These are phyloP conservation scores for Iguana delicatissima DNA, from an alignment of 2,797 vertebrate species.

Conservation along the genomic window DNA sequence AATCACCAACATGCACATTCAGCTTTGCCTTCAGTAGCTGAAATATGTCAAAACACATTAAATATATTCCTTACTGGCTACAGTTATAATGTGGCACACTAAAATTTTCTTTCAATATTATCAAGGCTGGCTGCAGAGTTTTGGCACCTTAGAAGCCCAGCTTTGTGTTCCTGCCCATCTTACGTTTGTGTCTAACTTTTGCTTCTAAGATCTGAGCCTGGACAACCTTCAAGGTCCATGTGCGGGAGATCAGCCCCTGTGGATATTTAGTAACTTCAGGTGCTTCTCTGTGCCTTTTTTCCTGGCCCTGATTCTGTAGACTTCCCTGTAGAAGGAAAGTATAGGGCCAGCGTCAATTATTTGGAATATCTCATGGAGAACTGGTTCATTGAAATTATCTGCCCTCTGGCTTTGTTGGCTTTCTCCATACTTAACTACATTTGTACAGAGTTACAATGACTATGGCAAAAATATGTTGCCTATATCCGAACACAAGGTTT, in stretches of 20 bases:
- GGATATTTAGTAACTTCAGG: not conserved
- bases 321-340: not conserved
- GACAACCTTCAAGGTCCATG: not conserved
- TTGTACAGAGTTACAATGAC: not conserved
- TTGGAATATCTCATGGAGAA: not conserved
- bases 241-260: not conserved
- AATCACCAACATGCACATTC: slow-evolving; percentile 15
- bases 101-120: not conserved
- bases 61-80: slow-evolving; percentile 14
- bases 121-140: not conserved
- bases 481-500: not conserved
- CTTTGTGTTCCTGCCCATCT: too few relatives aligned
- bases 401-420: not conserved
- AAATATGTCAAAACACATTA: slow-evolving; percentile 30
- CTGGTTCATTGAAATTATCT: not conserved
- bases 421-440: not conserved
- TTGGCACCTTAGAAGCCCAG: not conserved
- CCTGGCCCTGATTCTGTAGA: not conserved
- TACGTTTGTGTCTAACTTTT: not conserved
- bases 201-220: not conserved
- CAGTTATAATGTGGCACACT: not conserved
- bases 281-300: not conserved
- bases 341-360: not conserved
- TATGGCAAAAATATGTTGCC: not conserved
- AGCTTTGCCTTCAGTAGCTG: not conserved